Base-by-base conservation (phyloP, 2,113 vertebrate species). In the Callaeas wilsoni region DNA sequence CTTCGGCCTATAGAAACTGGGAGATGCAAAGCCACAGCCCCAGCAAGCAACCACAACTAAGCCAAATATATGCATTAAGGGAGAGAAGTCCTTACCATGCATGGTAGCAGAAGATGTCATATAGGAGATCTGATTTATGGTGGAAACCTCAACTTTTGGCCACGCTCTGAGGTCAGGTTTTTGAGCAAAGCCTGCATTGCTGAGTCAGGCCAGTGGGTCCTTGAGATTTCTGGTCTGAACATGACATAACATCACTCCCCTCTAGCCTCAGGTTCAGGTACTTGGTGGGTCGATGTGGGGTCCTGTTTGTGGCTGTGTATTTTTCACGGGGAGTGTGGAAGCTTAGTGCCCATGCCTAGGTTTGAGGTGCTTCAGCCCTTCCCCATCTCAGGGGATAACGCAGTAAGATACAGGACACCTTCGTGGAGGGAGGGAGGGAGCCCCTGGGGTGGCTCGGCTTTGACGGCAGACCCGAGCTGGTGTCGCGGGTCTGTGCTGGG, bases 271-370 rank as follows among this genome's bases (percentile, higher is more conserved):
- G 2, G 44, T 16, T 59, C 73, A 84, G 42, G 50, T 37, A 5
- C 16, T 37, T 4, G 17, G 41, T 27, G 77, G 44, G 16, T 53
- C 0, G 0, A 7, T 14, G 33, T 5, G 39, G 35, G 25, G 13
- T 42, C 25, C 55, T 49, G 0, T 21, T 50, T 29, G 41, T 4
- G 29, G 15, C 32, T 55, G 49, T 35, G 13, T 16, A 35, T n/a
- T 18, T 65, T 16, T 21, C 12, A 9, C 0, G 13, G 37, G 25
- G 2, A 10, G 2, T 1, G 7, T 42, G 3, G 17, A 10, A 82
- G 3, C 21, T 63, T 2, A 16, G 16, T 55, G 84, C 9, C 55
- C 7, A 0, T 6, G 23, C 1, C 59, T 25, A 26, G 35, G 10
- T 25, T 23, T 19, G 21, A 62, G 37, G 16, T 6, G 30, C 30